These are phyloP conservation scores for Leucoptera coffeella DNA, from an alignment of 2,888 invertebrate species.

Conservation along the genomic window DNA sequence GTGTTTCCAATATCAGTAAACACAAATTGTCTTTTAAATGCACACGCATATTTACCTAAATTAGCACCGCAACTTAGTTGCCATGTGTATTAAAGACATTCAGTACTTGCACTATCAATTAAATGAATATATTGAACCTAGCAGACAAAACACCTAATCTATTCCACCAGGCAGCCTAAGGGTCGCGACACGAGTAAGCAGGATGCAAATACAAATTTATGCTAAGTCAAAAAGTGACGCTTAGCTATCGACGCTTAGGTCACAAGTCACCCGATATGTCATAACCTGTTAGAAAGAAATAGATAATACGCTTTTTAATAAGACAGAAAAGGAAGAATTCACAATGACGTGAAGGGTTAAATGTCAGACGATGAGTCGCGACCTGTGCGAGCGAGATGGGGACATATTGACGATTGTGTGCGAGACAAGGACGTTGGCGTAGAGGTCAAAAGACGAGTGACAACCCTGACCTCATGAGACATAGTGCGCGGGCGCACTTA, in stretches of 20 bases:
- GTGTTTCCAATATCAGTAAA: too few relatives aligned
- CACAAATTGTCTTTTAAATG: constrained; percentile 40
- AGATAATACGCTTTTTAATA: constrained; percentile 13
- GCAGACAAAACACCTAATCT: constrained; percentile 48
- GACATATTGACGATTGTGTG: constrained; percentile 13
- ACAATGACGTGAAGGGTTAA: constrained; percentile 47
- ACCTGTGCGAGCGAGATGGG: constrained; percentile 28
- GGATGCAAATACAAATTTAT: constrained; percentile 19
- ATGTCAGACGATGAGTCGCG: constrained; percentile 47
- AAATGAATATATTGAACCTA: constrained; percentile 48
- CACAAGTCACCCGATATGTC: constrained; percentile 50
- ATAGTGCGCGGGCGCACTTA: constrained; percentile 28
- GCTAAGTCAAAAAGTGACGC: constrained; percentile 22
- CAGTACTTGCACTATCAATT: constrained; percentile 18
- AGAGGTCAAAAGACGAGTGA: constrained; percentile 48
- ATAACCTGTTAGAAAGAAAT: constrained; percentile 42
- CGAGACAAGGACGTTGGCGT: constrained; percentile 16
- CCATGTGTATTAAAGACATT: not conserved
- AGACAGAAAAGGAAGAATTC: constrained; percentile 24
- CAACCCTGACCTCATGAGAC: constrained; percentile 47
- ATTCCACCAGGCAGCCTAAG: constrained; percentile 46
- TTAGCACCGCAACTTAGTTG: not conserved
- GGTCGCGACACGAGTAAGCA: constrained; percentile 38
- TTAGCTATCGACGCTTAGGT: constrained; percentile 27
- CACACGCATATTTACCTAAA: too few relatives aligned